Conservation (phyloP, 2,888 invertebrate species). For the Exephanes ischioxanthus region DNA sequence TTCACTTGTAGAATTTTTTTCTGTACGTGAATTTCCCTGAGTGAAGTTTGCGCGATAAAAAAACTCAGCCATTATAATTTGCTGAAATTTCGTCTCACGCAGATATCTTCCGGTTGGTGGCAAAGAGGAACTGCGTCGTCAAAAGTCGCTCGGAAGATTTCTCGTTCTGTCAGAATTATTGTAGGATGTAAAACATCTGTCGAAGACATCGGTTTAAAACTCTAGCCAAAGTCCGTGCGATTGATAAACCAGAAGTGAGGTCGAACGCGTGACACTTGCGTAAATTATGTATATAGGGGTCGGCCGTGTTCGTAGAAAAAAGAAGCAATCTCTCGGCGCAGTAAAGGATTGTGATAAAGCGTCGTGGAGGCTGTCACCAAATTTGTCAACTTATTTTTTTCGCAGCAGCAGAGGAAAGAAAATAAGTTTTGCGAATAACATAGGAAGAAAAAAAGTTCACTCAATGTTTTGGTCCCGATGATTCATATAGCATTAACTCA, state of each 20-base stretch:
- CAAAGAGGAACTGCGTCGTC: background rate
- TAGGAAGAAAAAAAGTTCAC: no score
- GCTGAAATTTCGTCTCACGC: no score
- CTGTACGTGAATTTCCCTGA: no score
- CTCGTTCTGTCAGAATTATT: background rate
- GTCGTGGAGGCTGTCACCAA: background rate
- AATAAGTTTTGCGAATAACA: background rate
- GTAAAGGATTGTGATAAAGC: background rate
- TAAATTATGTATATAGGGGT: conserved; percentile 4
- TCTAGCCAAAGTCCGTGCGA: background rate
- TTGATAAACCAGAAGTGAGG: conserved; percentile 8
- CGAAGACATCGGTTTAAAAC: background rate
- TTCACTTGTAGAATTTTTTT: background rate
- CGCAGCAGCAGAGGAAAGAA: background rate
- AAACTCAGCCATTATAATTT: no score
- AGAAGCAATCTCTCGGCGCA: background rate
- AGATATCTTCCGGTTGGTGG: background rate
- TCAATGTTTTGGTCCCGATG: background rate
- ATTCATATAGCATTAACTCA: background rate
- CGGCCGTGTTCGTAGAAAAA: background rate
- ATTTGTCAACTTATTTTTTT: background rate
- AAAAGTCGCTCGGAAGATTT: background rate
- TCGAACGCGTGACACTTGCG: background rate
- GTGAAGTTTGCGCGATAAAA: no score
- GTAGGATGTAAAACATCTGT: background rate